Base-by-base conservation (phyloP, 2,888 invertebrate genomes). In the Phaedon cochleariae region DNA sequence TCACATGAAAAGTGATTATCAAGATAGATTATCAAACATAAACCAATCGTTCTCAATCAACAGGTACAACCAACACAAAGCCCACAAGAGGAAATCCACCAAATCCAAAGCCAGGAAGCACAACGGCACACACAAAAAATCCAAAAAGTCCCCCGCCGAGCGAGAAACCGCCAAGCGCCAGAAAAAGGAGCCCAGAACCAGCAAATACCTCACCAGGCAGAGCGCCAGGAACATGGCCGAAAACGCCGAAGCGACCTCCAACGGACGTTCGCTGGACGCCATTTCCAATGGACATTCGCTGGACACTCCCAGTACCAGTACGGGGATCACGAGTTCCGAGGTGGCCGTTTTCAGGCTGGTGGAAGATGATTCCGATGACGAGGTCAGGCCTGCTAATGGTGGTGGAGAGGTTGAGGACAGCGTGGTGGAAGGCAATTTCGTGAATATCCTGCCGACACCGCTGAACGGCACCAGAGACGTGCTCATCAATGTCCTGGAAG, bases 251-350 rank as follows among this genome's bases (percentile, higher is more conserved):
- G n/a, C n/a, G n/a, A n/a, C n/a, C n/a, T n/a, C n/a, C n/a, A n/a
- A n/a, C n/a, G n/a, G n/a, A n/a, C n/a, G n/a, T n/a, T n/a, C n/a
- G n/a, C n/a, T 31, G 6, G 34, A 54, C 2, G 75, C 48, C 63
- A 64, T 48, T 59, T 62, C 62, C 49, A 59, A 59, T 29, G 65
- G 62, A 48, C 85, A 78, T 63, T 82, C 86, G 71, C 79, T 88
- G 74, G 87, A 89, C 70, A 84, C 87, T 69, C 90, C 90, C 12
- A 90, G 90, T 77, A 90, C 90, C 51, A 90, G 90, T 76, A 89
- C 90, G 74, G 90, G 90, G 79, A 81, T 81, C 49, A 81, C 81
- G 18, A 77, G 72, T 67, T 80, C 82, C 12, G 78, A 71, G 54
- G 76, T 74, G 54, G 73, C 79, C 29, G 74, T 82, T n/a, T 82